A percentile compares a stretch with the other conserved stretches of the same genome.
Evolutionary conservation across 2,113 vertebrate genomes (phyloP).

Genomic region (Tragelaphus buxtoni): DNA sequence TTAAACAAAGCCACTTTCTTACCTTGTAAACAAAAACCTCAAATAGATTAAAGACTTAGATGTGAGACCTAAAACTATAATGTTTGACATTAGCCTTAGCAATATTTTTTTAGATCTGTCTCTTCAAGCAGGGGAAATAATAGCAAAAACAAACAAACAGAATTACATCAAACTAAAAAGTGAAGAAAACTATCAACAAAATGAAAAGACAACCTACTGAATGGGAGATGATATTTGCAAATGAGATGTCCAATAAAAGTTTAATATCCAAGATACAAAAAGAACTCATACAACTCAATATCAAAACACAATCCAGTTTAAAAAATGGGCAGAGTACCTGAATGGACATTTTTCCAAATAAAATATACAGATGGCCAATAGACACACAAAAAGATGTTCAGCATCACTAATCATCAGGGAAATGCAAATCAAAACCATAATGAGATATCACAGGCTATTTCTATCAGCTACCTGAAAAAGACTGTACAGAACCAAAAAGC

Average conservation of each 20-base stretch:
- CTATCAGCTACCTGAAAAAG: not conserved
- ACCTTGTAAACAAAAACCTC: not conserved
- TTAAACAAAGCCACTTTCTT: not conserved
- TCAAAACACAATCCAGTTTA: not conserved
- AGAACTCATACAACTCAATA: not conserved
- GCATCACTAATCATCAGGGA: not conserved
- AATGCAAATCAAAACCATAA: not conserved
- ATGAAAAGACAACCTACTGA: not conserved
- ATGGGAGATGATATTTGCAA: not conserved
- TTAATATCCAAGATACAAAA: not conserved
- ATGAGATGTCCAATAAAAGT: not conserved
- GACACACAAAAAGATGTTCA: not conserved
- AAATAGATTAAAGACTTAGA: not conserved
- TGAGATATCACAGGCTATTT: not conserved
- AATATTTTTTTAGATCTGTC: not conserved
- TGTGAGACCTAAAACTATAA: not conserved
- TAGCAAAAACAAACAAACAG: not conserved
- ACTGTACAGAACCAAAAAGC: not conserved
- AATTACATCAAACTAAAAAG: not conserved
- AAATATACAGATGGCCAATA: not conserved
- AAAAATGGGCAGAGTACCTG: not conserved
- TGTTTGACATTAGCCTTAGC: not conserved
- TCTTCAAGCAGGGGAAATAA: not conserved
- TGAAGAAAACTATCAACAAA: not conserved
- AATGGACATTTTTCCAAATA: not conserved